These are phyloP conservation scores for Oscheius onirici DNA, from an alignment of 2,888 invertebrate genomes.

Conservation along the genomic window DNA sequence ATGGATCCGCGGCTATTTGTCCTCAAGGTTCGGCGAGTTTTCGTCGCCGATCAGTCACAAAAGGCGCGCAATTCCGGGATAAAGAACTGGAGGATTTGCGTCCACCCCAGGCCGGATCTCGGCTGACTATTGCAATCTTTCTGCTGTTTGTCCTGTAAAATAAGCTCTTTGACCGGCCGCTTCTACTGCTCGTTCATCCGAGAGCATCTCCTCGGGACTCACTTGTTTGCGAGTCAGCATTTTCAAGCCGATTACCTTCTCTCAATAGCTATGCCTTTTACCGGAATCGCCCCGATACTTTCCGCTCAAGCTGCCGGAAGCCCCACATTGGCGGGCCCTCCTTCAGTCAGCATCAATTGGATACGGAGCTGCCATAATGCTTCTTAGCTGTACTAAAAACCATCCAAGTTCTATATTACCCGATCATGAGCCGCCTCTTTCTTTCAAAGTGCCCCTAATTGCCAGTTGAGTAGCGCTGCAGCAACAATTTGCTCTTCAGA, in stretches of 20 bases:
- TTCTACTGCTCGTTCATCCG: slow-evolving; percentile 19
- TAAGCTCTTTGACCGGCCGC: slow-evolving; percentile 7
- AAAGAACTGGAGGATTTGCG: slow-evolving; percentile 31
- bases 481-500: not conserved
- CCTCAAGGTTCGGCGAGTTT: slow-evolving; percentile 32
- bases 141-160: slow-evolving; percentile 29
- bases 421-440: too few species aligned
- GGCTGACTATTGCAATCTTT: slow-evolving; percentile 1
- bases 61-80: slow-evolving; percentile 33
- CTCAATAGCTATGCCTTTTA: not conserved
- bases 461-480: slow-evolving; percentile 14
- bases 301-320: slow-evolving; percentile 11
- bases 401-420: too few species aligned
- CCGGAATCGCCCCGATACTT: not conserved
- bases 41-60: slow-evolving; percentile 31
- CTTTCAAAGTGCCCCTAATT: slow-evolving; percentile 28
- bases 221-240: slow-evolving; percentile 11
- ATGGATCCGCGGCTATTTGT: slow-evolving; percentile 21
- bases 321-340: slow-evolving; percentile 6
- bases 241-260: slow-evolving; percentile 18
- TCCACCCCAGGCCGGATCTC: slow-evolving; percentile 17
- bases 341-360: slow-evolving; percentile 12
- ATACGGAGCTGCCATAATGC: slow-evolving; percentile 10
- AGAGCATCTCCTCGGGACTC: slow-evolving; percentile 1
- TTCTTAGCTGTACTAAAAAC: not conserved